Base-by-base conservation (phyloP, 2,888 invertebrate species). In the Aphidoletes aphidimyza region DNA sequence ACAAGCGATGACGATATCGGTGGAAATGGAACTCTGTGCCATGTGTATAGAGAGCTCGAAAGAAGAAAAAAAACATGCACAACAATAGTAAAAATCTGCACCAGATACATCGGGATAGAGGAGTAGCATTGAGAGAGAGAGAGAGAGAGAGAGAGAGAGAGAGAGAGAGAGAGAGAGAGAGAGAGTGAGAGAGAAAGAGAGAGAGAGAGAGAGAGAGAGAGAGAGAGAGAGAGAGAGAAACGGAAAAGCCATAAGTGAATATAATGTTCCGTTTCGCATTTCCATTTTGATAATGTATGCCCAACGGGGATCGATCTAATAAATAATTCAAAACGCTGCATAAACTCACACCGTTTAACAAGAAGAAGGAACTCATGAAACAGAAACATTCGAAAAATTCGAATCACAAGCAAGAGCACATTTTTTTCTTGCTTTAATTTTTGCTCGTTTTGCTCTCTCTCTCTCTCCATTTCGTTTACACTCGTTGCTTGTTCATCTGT, bases 211-310 rank as follows among this genome's bases (percentile, higher is more conserved):
- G n/a, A 5, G 54, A 19, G 19, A 17, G 19, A 11, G 47, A 47
- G 47, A 47, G 17, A 19, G 11, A 47, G 54, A 54, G 54, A 22
- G 54, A 3, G 3, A 14, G 22, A 22, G 3, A 22, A 54, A 54
- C n/a, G 54, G 54, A 54, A 54, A 54, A 54, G 54, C 54, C 22
- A 54, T 54, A 54, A 54, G 54, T 54, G 54, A 54, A 54, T 54
- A 54, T 54, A 54, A 54, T 54, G 54, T 54, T 54, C 54, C 54
- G 54, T 54, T 54, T 54, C 54, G 22, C 54, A 54, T 54, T 54
- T 54, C 54, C 54, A 54, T 54, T 54, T 54, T 54, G 54, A 54
- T 54, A 54, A 54, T 54, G 54, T 54, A 54, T 54, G 54, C 54
- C 54, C 54, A 54, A 54, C 54, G 22, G 54, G 54, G 54, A 54